A percentile compares a stretch with the other conserved stretches of the same genome.
These are phyloP conservation scores for Macaca fascicularis DNA, from an alignment of 2,113 vertebrate species.

Conservation along the genomic window T2T-MFA8v1.1 NC_088384.1:105223501-105224000, in stretches of 20 bases:
- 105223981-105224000: no score
- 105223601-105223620: conserved; percentile 38
- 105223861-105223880: not conserved
- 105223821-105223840: not conserved
- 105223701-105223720: not conserved
- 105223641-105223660: not conserved
- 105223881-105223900: conserved; percentile 15
- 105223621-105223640: not conserved
- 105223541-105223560: conserved; percentile 4
- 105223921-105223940: not conserved
- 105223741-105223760: not conserved
- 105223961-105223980: no score
- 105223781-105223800: conserved; percentile 36
- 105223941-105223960: no score
- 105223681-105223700: not conserved
- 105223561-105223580: conserved; percentile 42
- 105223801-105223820: not conserved
- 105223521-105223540: conserved; percentile 7
- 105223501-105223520: not conserved
- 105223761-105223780: not conserved
- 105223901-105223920: not conserved
- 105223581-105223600: conserved; percentile 10
- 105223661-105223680: no score
- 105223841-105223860: not conserved
- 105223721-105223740: not conserved